These are phyloP conservation scores for Drosophila pallidifrons DNA, from an alignment of 1,140 invertebrate species.

Conservation along the genomic window DNA sequence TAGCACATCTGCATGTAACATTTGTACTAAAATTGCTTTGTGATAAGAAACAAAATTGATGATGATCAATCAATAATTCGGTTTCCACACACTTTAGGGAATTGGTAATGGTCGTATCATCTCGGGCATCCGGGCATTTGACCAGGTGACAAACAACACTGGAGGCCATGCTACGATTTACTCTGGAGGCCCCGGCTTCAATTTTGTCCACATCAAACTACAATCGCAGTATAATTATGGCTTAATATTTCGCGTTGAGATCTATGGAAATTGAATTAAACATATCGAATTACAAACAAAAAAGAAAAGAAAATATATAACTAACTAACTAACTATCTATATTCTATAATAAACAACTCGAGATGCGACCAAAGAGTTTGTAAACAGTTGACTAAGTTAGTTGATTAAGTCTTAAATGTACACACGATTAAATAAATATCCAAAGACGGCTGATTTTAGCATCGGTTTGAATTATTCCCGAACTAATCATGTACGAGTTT, in stretches of 20 bases:
- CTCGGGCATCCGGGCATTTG: slow-evolving; percentile 86
- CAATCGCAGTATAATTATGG: slow-evolving; percentile 86
- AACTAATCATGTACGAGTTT: background rate
- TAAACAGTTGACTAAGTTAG: slow-evolving; percentile 14
- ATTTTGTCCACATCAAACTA: slow-evolving; percentile 85
- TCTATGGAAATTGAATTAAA: slow-evolving; percentile 84
- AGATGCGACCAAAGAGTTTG: slow-evolving; percentile 7
- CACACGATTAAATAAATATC: slow-evolving; percentile 14
- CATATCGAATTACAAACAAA: background rate
- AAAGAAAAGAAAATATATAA: background rate
- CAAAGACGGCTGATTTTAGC: background rate
- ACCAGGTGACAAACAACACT: slow-evolving; percentile 86
- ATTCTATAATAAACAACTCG: background rate
- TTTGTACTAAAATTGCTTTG: slow-evolving; percentile 1
- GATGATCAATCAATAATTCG: slow-evolving; percentile 19
- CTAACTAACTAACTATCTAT: slow-evolving; percentile 1
- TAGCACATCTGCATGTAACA: slow-evolving; percentile 1
- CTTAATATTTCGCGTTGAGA: slow-evolving; percentile 86
- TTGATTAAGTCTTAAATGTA: slow-evolving; percentile 14
- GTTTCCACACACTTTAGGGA: slow-evolving; percentile 57
- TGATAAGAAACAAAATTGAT: background rate
- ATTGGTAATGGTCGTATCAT: slow-evolving; percentile 84
- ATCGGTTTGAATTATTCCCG: background rate
- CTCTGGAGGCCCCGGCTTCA: slow-evolving; percentile 85
- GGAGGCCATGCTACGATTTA: slow-evolving; percentile 86